Conservation (phyloP, 1,140 invertebrate genomes). For the Meteorus sp. region DNA sequence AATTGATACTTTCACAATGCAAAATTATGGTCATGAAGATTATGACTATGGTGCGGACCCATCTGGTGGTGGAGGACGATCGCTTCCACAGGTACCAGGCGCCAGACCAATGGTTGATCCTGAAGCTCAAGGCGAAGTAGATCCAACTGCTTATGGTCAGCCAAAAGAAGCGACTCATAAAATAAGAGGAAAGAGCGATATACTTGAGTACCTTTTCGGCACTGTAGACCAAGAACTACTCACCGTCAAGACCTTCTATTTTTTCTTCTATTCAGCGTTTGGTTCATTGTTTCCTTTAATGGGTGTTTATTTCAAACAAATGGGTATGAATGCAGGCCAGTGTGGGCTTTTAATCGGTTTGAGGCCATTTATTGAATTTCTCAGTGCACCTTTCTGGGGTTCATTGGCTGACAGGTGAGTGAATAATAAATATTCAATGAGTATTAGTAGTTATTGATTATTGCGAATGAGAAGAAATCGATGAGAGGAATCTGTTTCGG, state of each 20-base stretch:
- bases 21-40: constrained; percentile 50
- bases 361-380: constrained; percentile 95
- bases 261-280: constrained; percentile 99
- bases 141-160: constrained; percentile 73
- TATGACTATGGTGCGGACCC: constrained; percentile 38
- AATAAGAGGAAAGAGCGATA: constrained; percentile 80
- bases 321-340: constrained; percentile 96
- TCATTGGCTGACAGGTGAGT: constrained; percentile 86
- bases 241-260: constrained; percentile 96
- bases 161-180: constrained; percentile 88
- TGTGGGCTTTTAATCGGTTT: constrained; percentile 90
- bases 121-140: constrained; percentile 74
- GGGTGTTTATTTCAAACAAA: constrained; percentile 98
- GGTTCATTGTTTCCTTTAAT: constrained; percentile 96
- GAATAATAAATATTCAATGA: too few species aligned
- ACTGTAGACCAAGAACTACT: constrained; percentile 86
- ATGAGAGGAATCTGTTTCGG: not conserved
- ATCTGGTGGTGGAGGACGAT: constrained; percentile 22
- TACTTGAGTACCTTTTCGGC: constrained; percentile 82
- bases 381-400: constrained; percentile 98
- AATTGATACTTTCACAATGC: constrained; percentile 33
- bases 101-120: constrained; percentile 72
- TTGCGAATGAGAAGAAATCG: constrained; percentile 5
- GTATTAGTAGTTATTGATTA: constrained; percentile 1
- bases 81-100: constrained; percentile 42